Evolutionary conservation across 2,888 invertebrate species (phyloP).

Genomic region (Zonitis immaculata): DNA sequence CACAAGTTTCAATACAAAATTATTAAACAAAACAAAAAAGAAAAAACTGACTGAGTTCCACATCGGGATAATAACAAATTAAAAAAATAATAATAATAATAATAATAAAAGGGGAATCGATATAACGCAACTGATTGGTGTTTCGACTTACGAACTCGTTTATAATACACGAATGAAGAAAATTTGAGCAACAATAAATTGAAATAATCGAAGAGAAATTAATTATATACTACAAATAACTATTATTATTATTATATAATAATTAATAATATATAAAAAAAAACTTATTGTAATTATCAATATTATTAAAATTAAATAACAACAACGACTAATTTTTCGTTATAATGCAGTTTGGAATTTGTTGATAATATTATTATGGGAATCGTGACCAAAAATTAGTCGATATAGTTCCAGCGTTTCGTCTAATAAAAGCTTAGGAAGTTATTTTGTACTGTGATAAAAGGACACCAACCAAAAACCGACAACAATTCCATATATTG

Average conservation of each 20-base stretch:
- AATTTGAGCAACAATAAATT: conserved; percentile 31
- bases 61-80: not conserved
- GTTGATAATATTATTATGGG: not conserved
- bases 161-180: conserved; percentile 16
- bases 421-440: conserved; percentile 18
- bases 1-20: conserved; percentile 15
- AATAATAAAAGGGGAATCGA: not conserved
- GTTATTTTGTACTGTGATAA: conserved; percentile 30
- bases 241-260: not conserved
- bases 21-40: not conserved
- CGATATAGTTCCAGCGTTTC: conserved; percentile 4
- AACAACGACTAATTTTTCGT: not conserved
- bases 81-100: not conserved
- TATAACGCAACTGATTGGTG: conserved; percentile 15
- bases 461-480: conserved; percentile 11
- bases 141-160: conserved; percentile 17
- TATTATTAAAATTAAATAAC: not conserved
- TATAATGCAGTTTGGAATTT: not conserved
- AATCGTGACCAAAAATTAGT: not conserved
- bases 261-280: no score
- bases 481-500: not conserved
- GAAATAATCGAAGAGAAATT: conserved; percentile 12
- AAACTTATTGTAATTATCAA: not conserved
- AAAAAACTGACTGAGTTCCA: conserved; percentile 19
- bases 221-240: conserved; percentile 1